Evolutionary conservation across 2,797 vertebrate genomes (phyloP).

Genomic region (Mormyrus proboscirostris): DNA sequence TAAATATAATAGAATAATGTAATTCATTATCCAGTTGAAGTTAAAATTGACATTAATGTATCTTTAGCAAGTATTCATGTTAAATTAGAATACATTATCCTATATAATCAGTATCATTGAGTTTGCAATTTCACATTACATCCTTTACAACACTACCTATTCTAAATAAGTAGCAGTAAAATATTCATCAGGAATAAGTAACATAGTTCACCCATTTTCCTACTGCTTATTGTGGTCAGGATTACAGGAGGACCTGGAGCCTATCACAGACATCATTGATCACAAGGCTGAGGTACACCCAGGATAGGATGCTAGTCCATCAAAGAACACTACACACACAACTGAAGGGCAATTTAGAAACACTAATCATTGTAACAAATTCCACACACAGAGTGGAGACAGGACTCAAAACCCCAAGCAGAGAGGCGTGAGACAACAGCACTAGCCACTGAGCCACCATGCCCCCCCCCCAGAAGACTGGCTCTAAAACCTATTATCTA

Average conservation of each 20-base stretch:
- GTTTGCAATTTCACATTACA: neutral
- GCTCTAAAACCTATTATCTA: conserved; percentile 2
- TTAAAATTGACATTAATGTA: neutral
- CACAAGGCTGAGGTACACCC: neutral
- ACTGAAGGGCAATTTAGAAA: neutral
- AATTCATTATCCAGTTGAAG: neutral
- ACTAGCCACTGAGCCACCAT: neutral
- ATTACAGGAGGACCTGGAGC: neutral
- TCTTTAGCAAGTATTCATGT: neutral
- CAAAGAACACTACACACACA: neutral
- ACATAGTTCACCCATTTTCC: neutral
- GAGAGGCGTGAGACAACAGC: neutral
- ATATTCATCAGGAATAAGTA: neutral
- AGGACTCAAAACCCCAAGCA: neutral
- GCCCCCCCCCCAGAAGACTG: neutral
- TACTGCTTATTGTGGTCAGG: neutral
- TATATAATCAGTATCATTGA: neutral
- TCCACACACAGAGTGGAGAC: neutral
- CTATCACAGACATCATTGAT: neutral
- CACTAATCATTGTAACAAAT: neutral
- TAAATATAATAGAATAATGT: neutral
- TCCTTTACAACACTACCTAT: neutral
- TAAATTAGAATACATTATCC: conserved; percentile 11
- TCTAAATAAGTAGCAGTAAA: neutral
- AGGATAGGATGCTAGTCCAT: neutral